Percentiles rank a stretch among this genome's conserved stretches.
Conservation (phyloP, 2,113 vertebrate species). For the Argyrosomus japonicus region DNA sequence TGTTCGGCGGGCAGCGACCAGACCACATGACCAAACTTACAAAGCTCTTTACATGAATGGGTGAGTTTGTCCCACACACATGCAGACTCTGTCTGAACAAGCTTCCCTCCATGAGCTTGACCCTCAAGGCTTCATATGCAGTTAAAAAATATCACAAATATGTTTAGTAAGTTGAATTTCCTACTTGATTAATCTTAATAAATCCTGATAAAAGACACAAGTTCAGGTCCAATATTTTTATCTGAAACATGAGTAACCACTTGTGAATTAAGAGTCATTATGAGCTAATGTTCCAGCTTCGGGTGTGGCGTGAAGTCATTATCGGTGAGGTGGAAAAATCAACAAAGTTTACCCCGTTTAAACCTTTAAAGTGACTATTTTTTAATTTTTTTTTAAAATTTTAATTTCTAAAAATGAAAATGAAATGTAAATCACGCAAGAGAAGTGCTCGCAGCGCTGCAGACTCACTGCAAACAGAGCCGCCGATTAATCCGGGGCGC, state of each 20-base stretch:
- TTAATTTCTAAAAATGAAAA: conserved; percentile 17
- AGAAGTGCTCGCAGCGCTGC: neutral
- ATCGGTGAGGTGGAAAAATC: neutral
- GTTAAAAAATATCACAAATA: conserved; percentile 4
- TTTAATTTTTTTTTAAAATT: neutral
- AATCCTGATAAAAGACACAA: neutral
- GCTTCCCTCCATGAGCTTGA: neutral
- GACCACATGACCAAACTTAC: conserved; percentile 64
- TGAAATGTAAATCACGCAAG: conserved; percentile 13
- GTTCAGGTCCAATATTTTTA: neutral
- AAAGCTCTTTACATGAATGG: conserved; percentile 26
- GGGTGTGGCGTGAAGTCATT: neutral
- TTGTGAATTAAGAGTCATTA: neutral
- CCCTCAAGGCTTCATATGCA: neutral
- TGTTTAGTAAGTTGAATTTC: neutral
- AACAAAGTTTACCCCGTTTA: neutral
- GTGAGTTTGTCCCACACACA: conserved; percentile 9
- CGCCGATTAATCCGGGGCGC: conserved; percentile 5
- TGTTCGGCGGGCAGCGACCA: conserved; percentile 36
- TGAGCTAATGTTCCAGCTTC: neutral
- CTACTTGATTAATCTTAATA: neutral
- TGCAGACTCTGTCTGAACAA: conserved; percentile 10
- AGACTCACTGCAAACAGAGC: neutral
- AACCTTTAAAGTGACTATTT: neutral
- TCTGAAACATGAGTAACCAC: neutral